These are phyloP conservation scores for Apostichopus parvimensis DNA, from an alignment of 35 echinoderm and acorn worm species.

Conservation along the genomic window DNA sequence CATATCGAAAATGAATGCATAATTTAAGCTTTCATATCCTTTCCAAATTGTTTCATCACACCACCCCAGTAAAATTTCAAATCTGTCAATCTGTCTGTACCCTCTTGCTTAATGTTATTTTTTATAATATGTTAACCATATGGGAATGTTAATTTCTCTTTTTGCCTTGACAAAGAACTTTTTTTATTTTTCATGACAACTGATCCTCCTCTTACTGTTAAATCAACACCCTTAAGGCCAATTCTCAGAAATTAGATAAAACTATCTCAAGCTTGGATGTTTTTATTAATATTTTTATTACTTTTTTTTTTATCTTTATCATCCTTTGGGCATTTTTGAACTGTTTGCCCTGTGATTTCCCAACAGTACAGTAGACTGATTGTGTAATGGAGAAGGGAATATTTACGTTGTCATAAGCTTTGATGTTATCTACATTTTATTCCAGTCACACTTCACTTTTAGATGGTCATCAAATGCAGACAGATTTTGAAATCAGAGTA, in stretches of 20 bases:
- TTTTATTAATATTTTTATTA: background rate
- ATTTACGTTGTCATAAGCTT: background rate
- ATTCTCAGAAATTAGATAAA: background rate
- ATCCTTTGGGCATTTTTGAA: background rate
- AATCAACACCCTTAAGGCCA: slow-evolving; percentile 4
- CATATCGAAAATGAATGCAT: no score
- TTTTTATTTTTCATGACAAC: background rate
- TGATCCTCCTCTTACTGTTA: slow-evolving; percentile 1
- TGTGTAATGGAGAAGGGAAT: background rate
- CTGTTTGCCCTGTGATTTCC: background rate
- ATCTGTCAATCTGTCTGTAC: background rate
- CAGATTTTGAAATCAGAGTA: background rate
- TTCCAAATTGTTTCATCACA: no score
- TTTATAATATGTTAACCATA: background rate
- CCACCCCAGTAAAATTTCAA: background rate
- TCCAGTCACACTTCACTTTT: background rate
- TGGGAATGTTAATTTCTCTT: slow-evolving; percentile 17
- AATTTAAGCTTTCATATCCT: no score
- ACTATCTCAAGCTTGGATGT: background rate
- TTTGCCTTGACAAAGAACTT: slow-evolving; percentile 13
- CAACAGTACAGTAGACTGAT: slow-evolving; percentile 6
- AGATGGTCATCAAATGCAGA: background rate
- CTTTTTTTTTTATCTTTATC: background rate
- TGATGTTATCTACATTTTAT: background rate
- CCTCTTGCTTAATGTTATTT: background rate